Percentiles rank a stretch among this genome's conserved stretches.
phyloP scores from a whole-genome alignment of 1,140 invertebrate genomes.

The Chrysopa pallens region DNA sequence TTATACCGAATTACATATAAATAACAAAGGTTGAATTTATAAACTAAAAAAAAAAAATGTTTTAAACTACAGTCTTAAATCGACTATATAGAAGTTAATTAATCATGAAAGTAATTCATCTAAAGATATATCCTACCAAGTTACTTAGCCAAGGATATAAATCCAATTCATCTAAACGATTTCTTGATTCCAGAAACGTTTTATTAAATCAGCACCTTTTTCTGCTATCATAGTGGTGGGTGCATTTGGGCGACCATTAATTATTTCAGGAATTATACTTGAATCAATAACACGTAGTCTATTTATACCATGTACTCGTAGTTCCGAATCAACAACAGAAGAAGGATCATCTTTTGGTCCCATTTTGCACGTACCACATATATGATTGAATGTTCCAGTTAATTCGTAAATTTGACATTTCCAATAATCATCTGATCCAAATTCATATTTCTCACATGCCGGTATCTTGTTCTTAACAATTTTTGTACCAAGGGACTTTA shows the following conservation, averaged over 20 bases:
- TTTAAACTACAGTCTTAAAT: too few relatives aligned
- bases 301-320: slow-evolving; percentile 18
- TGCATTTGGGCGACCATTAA: slow-evolving; percentile 42
- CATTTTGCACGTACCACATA: slow-evolving; percentile 38
- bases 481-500: neutral
- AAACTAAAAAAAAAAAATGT: too few relatives aligned
- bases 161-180: too few relatives aligned
- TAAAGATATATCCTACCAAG: too few relatives aligned
- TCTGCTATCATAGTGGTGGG: slow-evolving; percentile 50
- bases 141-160: too few relatives aligned
- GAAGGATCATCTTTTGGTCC: slow-evolving; percentile 20
- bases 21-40: too few relatives aligned
- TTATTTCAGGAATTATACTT: slow-evolving; percentile 29
- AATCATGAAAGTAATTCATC: too few relatives aligned
- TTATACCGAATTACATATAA: too few relatives aligned
- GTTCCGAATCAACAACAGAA: slow-evolving; percentile 21
- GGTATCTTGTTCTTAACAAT: slow-evolving; percentile 31
- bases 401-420: slow-evolving; percentile 38
- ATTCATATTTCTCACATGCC: slow-evolving; percentile 16
- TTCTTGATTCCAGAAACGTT: slow-evolving; percentile 16
- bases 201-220: slow-evolving; percentile 44
- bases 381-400: slow-evolving; percentile 34
- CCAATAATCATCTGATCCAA: slow-evolving; percentile 30
- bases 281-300: slow-evolving; percentile 21
- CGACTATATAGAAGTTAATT: too few relatives aligned